Conservation (phyloP, 2,797 vertebrate species). For the Alfaro cultratus region DNA sequence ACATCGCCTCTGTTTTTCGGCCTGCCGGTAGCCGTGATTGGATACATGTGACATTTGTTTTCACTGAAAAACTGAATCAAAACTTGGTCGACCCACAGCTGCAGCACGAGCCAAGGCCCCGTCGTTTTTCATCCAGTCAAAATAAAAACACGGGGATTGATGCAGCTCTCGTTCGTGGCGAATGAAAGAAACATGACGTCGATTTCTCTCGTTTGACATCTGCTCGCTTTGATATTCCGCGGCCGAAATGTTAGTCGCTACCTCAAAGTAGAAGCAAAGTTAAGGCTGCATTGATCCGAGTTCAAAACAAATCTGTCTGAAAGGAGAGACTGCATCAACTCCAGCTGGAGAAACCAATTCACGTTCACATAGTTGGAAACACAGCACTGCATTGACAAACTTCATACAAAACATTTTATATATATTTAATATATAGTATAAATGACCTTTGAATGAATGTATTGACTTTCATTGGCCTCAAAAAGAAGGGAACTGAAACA, state of each 20-base stretch:
- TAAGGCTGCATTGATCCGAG: not conserved
- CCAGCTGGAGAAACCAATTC: not conserved
- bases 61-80: constrained; percentile 11
- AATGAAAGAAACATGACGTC: constrained; percentile 28
- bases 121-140: constrained; percentile 16
- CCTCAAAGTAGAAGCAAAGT: constrained; percentile 7
- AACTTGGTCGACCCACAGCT: constrained; percentile 13
- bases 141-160: constrained; percentile 27
- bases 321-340: not conserved
- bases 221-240: constrained; percentile 23
- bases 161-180: not conserved
- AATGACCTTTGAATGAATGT: not conserved
- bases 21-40: constrained; percentile 3
- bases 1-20: constrained; percentile 1
- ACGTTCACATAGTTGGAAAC: not conserved
- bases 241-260: not conserved
- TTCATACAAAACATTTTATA: not conserved
- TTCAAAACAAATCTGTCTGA: constrained; percentile 4
- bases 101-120: constrained; percentile 8
- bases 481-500: not conserved
- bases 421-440: not conserved
- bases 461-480: not conserved
- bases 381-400: not conserved
- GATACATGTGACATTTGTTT: constrained; percentile 11
- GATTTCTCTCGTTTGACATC: constrained; percentile 20